Evolutionary conservation across 2,888 invertebrate species (phyloP).

Genomic region (Dolomedes plantarius): DNA sequence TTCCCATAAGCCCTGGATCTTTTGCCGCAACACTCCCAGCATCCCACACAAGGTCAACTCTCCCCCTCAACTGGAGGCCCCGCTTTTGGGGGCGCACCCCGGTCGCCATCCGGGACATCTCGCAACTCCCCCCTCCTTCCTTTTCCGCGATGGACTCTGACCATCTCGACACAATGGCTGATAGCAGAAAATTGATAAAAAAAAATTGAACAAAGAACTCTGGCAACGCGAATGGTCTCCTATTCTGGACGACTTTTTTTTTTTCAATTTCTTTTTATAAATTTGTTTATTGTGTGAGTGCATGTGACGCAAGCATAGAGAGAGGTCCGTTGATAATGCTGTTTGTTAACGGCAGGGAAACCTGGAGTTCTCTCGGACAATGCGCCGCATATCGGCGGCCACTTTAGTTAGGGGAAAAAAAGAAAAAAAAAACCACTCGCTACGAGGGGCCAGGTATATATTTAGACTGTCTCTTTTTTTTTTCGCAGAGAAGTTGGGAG

Average conservation of each 20-base stretch:
- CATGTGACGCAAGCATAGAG: slow-evolving; percentile 56
- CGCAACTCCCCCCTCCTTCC: slow-evolving; percentile 19
- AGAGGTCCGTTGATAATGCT: slow-evolving; percentile 45
- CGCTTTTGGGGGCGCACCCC: slow-evolving; percentile 31
- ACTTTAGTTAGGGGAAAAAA: background rate
- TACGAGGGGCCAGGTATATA: background rate
- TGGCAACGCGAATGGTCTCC: slow-evolving; percentile 18
- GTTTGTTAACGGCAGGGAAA: slow-evolving; percentile 42
- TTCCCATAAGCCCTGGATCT: background rate
- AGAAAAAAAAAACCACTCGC: too few relatives aligned
- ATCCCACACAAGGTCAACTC: slow-evolving; percentile 29
- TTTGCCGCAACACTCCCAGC: slow-evolving; percentile 17
- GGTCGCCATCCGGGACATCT: slow-evolving; percentile 64
- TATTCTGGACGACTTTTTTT: slow-evolving; percentile 43
- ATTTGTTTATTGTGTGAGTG: slow-evolving; percentile 42
- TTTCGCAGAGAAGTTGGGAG: too few relatives aligned
- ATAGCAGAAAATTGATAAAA: slow-evolving; percentile 65
- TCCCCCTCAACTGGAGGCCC: slow-evolving; percentile 13
- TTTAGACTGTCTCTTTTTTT: too few relatives aligned
- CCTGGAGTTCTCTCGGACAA: slow-evolving; percentile 41
- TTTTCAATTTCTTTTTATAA: background rate
- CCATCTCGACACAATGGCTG: slow-evolving; percentile 64
- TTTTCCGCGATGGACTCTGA: slow-evolving; percentile 60
- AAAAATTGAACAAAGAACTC: slow-evolving; percentile 31
- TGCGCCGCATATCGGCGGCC: background rate